Percentiles rank a stretch among this genome's conserved stretches.
Evolutionary conservation across 2,113 vertebrate genomes (phyloP).

Genomic region (Phyllostomus discolor): DNA sequence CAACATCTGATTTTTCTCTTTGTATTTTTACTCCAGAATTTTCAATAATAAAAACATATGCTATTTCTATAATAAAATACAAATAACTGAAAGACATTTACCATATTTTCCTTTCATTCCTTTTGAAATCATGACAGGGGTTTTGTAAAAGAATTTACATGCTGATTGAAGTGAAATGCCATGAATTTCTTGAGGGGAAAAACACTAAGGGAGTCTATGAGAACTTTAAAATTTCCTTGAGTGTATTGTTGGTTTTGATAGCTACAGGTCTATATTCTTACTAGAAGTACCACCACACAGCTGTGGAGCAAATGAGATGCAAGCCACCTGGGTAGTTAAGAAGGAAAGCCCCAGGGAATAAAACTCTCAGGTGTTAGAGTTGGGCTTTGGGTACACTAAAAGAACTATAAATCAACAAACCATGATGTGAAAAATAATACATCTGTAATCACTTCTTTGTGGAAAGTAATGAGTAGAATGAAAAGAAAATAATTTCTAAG

Average conservation of each 20-base stretch:
- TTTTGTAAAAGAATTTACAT: slow-evolving; percentile 14
- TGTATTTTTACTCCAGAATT: not conserved
- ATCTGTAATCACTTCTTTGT: not conserved
- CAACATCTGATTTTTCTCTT: not conserved
- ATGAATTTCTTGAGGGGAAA: not conserved
- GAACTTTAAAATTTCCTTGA: not conserved
- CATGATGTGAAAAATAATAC: not conserved
- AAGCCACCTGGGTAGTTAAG: slow-evolving; percentile 13
- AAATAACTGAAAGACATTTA: not conserved
- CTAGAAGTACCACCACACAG: not conserved
- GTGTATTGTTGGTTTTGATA: not conserved
- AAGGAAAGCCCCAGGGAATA: not conserved
- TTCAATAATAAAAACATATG: not conserved
- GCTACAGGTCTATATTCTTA: not conserved
- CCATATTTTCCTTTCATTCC: not conserved
- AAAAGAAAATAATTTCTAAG: not conserved
- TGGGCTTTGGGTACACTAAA: not conserved
- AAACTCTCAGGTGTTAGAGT: not conserved
- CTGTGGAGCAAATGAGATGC: slow-evolving; percentile 16
- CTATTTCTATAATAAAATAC: not conserved
- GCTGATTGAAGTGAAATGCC: not conserved
- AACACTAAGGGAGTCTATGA: not conserved
- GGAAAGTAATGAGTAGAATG: not conserved
- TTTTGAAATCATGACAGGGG: not conserved
- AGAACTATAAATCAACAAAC: not conserved